Evolutionary conservation across 2,113 vertebrate species (phyloP).

Genomic region (Pomatostomus ruficeps): DNA sequence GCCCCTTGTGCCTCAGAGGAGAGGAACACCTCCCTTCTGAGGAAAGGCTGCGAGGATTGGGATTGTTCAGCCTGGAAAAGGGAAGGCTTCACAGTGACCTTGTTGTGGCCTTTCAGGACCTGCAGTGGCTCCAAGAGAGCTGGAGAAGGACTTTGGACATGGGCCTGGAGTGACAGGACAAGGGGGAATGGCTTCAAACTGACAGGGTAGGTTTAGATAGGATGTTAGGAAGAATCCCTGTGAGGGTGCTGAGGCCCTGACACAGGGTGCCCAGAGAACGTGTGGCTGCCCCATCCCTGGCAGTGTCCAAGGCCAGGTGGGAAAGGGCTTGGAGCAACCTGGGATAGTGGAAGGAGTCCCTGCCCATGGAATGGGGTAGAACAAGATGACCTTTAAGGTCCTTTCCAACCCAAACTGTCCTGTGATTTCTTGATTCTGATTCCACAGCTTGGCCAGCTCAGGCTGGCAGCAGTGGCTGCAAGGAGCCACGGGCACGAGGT

Average conservation of each 20-base stretch:
- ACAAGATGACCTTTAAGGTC: background rate
- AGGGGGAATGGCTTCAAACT: background rate
- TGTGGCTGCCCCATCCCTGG: background rate
- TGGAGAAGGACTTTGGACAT: background rate
- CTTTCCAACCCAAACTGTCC: background rate
- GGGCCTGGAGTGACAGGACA: background rate
- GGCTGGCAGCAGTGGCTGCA: background rate
- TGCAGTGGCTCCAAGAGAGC: background rate
- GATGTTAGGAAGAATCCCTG: background rate
- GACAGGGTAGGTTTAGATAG: background rate
- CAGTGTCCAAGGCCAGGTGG: accelerated
- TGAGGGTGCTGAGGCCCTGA: accelerated
- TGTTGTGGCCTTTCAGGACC: background rate
- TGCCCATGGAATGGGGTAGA: background rate
- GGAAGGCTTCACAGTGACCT: background rate
- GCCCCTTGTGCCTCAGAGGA: background rate
- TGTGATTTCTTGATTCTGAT: background rate
- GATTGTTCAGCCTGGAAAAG: background rate
- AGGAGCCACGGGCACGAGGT: accelerated
- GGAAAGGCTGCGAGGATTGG: background rate
- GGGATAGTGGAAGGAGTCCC: background rate
- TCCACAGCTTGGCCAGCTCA: background rate
- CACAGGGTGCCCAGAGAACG: background rate
- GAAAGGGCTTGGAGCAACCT: accelerated
- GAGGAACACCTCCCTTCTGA: background rate